Evolutionary conservation across 2,797 vertebrate genomes (phyloP).

Genomic region (Parotocinclus haroldoi): DNA sequence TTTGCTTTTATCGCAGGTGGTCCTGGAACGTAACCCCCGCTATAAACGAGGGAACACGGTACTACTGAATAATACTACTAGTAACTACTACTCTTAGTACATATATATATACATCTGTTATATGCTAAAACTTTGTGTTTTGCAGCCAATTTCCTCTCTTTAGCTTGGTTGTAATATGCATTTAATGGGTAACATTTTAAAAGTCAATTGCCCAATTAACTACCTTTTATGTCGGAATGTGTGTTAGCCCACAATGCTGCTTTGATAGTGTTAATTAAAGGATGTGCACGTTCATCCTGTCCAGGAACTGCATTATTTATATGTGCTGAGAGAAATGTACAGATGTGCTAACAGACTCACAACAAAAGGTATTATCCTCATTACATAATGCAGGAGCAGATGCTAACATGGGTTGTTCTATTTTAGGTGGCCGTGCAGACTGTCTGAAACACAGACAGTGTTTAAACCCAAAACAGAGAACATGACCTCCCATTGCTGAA

Average conservation of each 20-base stretch:
- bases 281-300: background rate
- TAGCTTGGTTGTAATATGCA: background rate
- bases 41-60: no score
- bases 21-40: no score
- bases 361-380: background rate
- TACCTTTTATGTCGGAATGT: slow-evolving; percentile 15
- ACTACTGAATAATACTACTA: no score
- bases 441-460: background rate
- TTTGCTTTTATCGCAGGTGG: no score
- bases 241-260: background rate
- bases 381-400: slow-evolving; percentile 28
- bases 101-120: no score
- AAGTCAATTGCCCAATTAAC: slow-evolving; percentile 21
- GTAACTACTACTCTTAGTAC: no score
- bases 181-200: background rate
- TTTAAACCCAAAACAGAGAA: background rate
- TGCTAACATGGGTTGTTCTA: slow-evolving; percentile 16
- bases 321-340: slow-evolving; percentile 24
- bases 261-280: slow-evolving; percentile 32
- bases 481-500: background rate
- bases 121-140: no score
- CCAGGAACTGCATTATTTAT: slow-evolving; percentile 39
- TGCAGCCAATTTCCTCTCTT: no score
- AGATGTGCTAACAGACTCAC: slow-evolving; percentile 6
- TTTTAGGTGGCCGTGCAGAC: slow-evolving; percentile 11